phyloP scores from a whole-genome alignment of 2,888 invertebrate genomes.

The Augochlorella aurata region DNA sequence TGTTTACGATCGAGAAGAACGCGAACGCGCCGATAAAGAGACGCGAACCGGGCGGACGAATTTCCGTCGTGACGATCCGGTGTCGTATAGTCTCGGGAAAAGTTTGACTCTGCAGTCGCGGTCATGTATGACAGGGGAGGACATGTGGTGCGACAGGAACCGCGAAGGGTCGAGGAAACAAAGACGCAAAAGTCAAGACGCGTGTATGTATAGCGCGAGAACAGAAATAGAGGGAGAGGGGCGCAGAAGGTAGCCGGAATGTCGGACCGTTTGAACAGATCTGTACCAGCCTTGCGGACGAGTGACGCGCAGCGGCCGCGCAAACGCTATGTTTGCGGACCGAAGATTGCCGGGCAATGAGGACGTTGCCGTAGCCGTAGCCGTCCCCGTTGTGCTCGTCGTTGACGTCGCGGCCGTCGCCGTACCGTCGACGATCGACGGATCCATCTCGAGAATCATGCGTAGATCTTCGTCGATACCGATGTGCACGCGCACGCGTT shows the following conservation, averaged over 20 bases:
- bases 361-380: conserved; percentile 33
- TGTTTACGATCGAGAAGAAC: conserved; percentile 64
- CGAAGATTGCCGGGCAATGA: conserved; percentile 41
- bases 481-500: conserved; percentile 83
- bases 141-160: neutral
- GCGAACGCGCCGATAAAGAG: conserved; percentile 23
- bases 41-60: neutral
- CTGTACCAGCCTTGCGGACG: conserved; percentile 81
- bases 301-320: conserved; percentile 71
- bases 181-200: neutral
- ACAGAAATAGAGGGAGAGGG: neutral
- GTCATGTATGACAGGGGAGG: too few relatives aligned
- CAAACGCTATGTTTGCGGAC: conserved; percentile 57
- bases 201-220: neutral
- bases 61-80: neutral
- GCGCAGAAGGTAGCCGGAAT: conserved; percentile 22
- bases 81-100: neutral
- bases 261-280: conserved; percentile 48
- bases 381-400: neutral
- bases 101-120: neutral
- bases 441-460: conserved; percentile 86
- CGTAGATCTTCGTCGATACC: conserved; percentile 85
- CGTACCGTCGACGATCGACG: conserved; percentile 84
- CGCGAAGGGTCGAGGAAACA: neutral
- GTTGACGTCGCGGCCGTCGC: conserved; percentile 40